Evolutionary conservation across 2,888 invertebrate genomes (phyloP), one percentile per base, ranked within the genome.

Genomic region (Falcaria lacertinaria): DNA sequence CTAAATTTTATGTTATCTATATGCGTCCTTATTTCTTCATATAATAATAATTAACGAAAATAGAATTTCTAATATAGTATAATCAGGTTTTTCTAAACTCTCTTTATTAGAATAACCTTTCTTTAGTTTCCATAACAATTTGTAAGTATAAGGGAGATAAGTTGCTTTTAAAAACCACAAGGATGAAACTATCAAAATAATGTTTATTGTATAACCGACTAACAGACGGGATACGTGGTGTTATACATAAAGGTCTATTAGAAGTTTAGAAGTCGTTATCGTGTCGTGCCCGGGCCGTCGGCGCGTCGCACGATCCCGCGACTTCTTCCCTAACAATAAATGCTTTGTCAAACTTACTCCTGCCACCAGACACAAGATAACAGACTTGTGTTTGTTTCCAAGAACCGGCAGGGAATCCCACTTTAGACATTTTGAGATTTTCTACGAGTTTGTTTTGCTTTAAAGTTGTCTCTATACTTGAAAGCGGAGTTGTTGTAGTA

Each of bases 211-310:
- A 33, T n/a, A 14, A 5, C 5, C 14, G 2, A 33, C n/a, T 1
- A 13, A 33, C 33, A 33, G 33, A 13, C 13, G 16, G 11, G 15
- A 16, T 34, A 16, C 15, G 1, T 3, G 34, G 6, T 34, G 4
- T 16, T 13, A 36, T 45, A 48, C 41, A 48, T 42, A 45, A 4
- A 3, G 4, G 1, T 6, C 44, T 19, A 37, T 15, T 22, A 7
- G 50, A 67, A 79, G 71, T 81, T 82, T 57, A 57, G 56, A 82
- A 80, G 69, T 84, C 77, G 84, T 84, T 85, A 84, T 85, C 84
- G 71, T 63, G 49, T 47, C 50, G 50, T 59, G 67, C 64, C 60
- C 62, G 57, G 52, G 51, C 57, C 60, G 66, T 60, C 53, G 25
- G 37, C 37, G 14, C 19, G 4, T 52, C 50, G 52, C 58, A 57